phyloP scores from a whole-genome alignment of 2,888 invertebrate genomes.

The Cantharis nigra region DNA sequence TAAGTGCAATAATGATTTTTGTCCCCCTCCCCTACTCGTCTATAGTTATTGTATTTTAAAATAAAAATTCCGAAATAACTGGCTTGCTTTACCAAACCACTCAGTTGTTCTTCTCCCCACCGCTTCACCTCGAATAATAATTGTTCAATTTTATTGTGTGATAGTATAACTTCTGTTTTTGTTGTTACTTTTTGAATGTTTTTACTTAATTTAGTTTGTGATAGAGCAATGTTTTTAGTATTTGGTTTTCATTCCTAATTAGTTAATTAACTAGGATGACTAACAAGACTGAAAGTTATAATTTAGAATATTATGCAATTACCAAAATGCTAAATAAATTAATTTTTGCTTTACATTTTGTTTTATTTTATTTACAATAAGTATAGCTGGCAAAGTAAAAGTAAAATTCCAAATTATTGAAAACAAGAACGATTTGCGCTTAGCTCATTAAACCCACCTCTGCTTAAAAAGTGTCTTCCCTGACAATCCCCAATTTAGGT shows the following conservation, averaged over 20 bases:
- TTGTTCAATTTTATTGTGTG: neutral
- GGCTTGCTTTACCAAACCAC: too few relatives aligned
- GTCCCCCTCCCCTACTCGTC: neutral
- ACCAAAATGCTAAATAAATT: conserved; percentile 14
- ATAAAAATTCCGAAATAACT: neutral
- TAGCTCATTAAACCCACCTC: too few relatives aligned
- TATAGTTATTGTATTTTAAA: neutral
- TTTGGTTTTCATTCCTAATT: conserved; percentile 1
- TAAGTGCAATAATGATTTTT: neutral
- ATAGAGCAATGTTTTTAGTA: neutral
- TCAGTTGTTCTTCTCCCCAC: neutral
- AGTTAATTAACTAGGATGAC: conserved; percentile 1
- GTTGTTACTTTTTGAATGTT: neutral
- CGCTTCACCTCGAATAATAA: neutral
- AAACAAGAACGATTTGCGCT: too few relatives aligned
- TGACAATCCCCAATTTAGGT: neutral
- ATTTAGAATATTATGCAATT: neutral
- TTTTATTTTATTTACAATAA: neutral
- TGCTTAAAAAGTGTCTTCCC: too few relatives aligned
- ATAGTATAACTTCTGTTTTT: neutral
- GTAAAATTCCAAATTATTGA: too few relatives aligned
- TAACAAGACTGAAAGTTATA: conserved; percentile 13
- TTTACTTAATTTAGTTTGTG: neutral
- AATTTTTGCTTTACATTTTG: conserved; percentile 10
- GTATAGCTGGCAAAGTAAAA: too few relatives aligned